These are phyloP conservation scores for Serranus cabrilla DNA, from an alignment of 2,797 vertebrate species.

Conservation along the genomic window DNA sequence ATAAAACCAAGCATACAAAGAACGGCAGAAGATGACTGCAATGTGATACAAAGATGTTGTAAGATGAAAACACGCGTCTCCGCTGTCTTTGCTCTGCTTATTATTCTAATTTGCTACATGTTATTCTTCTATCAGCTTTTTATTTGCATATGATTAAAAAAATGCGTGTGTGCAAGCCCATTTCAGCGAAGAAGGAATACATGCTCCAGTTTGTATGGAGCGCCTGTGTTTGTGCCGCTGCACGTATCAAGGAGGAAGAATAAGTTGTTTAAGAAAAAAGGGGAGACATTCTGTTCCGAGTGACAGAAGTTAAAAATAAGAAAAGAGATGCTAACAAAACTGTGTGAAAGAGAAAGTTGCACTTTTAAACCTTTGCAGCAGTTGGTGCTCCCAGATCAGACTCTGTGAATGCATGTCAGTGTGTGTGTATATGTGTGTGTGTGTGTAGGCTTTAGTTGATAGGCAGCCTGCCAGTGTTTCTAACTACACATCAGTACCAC, in stretches of 20 bases:
- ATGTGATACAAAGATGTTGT: conserved; percentile 40
- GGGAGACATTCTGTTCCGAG: conserved; percentile 5
- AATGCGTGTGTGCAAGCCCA: background rate
- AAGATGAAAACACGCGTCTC: conserved; percentile 33
- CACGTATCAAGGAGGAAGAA: background rate
- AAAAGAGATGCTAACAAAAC: conserved; percentile 28
- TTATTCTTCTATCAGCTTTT: conserved; percentile 35
- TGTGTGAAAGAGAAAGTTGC: conserved; percentile 20
- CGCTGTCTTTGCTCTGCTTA: conserved; percentile 33
- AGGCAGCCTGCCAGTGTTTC: conserved; percentile 55
- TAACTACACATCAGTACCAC: conserved; percentile 58
- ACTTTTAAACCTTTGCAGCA: conserved; percentile 37
- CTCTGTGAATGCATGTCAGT: conserved; percentile 49
- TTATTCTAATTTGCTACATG: conserved; percentile 57
- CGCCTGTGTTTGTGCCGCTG: background rate
- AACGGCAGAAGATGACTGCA: conserved; percentile 24
- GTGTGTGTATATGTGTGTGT: background rate
- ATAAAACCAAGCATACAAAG: conserved; percentile 35
- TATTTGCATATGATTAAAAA: conserved; percentile 31
- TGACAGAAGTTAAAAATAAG: conserved; percentile 36
- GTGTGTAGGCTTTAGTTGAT: conserved; percentile 44
- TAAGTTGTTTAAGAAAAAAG: conserved; percentile 1
- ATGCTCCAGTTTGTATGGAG: background rate
- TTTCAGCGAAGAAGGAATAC: background rate
- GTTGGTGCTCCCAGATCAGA: conserved; percentile 26